A percentile compares a stretch with the other conserved stretches of the same genome.
These are phyloP conservation scores for Antechinus flavipes DNA, from an alignment of 2,113 vertebrate genomes.

Conservation along the genomic window DNA sequence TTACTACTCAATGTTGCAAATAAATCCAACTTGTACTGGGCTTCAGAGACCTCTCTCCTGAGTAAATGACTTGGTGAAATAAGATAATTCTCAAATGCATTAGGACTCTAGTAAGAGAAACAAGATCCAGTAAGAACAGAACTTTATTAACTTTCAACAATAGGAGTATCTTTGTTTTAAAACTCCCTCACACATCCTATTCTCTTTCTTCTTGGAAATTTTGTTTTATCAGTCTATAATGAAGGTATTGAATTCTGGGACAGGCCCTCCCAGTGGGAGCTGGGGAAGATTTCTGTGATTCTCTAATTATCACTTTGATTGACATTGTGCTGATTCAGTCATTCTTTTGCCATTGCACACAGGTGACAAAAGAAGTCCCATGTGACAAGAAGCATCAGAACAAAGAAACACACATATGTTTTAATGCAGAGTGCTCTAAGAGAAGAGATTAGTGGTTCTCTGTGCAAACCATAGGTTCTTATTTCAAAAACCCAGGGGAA, in stretches of 20 bases:
- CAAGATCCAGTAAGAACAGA: background rate
- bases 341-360: background rate
- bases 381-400: background rate
- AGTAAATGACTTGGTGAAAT: background rate
- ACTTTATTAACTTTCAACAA: background rate
- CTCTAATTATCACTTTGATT: background rate
- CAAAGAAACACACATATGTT: background rate
- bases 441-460: background rate
- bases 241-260: background rate
- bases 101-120: background rate
- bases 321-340: background rate
- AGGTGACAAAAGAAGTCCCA: background rate
- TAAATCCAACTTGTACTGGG: background rate
- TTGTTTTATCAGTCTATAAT: background rate
- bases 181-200: background rate
- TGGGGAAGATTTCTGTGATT: background rate
- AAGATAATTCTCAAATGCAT: background rate
- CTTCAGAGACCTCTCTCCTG: background rate
- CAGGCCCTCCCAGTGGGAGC: background rate
- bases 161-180: background rate
- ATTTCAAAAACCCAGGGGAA: background rate
- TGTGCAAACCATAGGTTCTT: background rate
- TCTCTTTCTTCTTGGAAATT: background rate
- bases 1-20: background rate
- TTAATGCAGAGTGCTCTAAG: background rate